These are phyloP conservation scores for Calidris pygmaea DNA, from an alignment of 2,113 vertebrate species.

Conservation along the genomic window DNA sequence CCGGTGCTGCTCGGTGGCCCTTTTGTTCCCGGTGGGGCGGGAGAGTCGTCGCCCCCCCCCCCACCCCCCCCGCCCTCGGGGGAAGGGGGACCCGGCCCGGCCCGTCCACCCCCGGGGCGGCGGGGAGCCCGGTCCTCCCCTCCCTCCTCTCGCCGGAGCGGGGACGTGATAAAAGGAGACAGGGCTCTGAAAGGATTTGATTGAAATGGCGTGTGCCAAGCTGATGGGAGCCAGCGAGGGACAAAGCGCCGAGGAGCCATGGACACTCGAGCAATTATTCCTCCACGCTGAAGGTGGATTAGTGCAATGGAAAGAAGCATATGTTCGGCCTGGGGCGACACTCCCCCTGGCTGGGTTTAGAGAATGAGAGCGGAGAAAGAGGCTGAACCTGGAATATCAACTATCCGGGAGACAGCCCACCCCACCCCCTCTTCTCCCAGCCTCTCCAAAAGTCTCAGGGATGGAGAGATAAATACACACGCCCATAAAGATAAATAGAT, in stretches of 20 bases:
- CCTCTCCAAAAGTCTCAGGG: slow-evolving; percentile 46
- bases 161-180: slow-evolving; percentile 91
- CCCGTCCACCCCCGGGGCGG: neutral
- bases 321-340: slow-evolving; percentile 99
- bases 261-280: slow-evolving; percentile 99
- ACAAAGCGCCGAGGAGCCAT: slow-evolving; percentile 97
- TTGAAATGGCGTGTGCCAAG: slow-evolving; percentile 99
- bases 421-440: slow-evolving; percentile 37
- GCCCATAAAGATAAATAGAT: neutral
- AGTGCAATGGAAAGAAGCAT: slow-evolving; percentile 99
- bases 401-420: slow-evolving; percentile 75
- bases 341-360: slow-evolving; percentile 97
- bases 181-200: slow-evolving; percentile 89
- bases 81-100: neutral
- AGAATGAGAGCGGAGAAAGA: slow-evolving; percentile 87
- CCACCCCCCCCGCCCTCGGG: neutral
- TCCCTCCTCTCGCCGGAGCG: slow-evolving; percentile 80
- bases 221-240: slow-evolving; percentile 98
- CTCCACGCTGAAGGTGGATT: slow-evolving; percentile 99
- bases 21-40: slow-evolving; percentile 41
- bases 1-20: slow-evolving; percentile 22
- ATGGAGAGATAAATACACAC: slow-evolving; percentile 19
- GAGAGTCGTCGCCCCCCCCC: too few species aligned
- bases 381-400: slow-evolving; percentile 88
- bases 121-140: slow-evolving; percentile 76